Evolutionary conservation across 1,140 invertebrate species (phyloP).

Genomic region (Penaeus vannamei): DNA sequence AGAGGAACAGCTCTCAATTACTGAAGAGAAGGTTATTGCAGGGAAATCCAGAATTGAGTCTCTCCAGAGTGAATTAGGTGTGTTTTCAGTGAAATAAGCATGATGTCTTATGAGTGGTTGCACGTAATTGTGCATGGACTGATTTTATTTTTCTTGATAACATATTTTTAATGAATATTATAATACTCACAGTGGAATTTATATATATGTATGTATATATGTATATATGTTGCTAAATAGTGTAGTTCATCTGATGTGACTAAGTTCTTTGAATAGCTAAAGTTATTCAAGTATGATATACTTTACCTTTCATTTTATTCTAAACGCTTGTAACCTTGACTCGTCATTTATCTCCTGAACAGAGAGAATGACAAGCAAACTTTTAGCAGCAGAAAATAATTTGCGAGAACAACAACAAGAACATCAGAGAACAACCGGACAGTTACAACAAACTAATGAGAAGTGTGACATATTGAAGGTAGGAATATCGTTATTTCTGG

Average conservation of each 20-base stretch:
- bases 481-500: too few relatives aligned
- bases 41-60: conserved; percentile 38
- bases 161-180: too few relatives aligned
- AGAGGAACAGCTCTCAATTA: conserved; percentile 37
- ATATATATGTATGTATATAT: too few relatives aligned
- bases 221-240: too few relatives aligned
- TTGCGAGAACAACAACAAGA: conserved; percentile 41
- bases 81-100: background rate
- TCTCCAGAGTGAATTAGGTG: conserved; percentile 48
- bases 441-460: background rate
- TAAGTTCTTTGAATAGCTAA: background rate
- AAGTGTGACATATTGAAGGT: too few relatives aligned
- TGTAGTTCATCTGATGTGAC: too few relatives aligned
- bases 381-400: conserved; percentile 16
- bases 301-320: too few relatives aligned
- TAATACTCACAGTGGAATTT: too few relatives aligned
- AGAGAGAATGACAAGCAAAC: conserved; percentile 40
- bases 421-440: conserved; percentile 35
- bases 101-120: background rate
- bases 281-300: background rate
- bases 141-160: too few relatives aligned
- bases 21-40: conserved; percentile 51
- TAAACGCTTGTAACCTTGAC: background rate
- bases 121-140: background rate
- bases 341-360: background rate